phyloP scores from a whole-genome alignment of 64 coral and sea anemone species.

The Montipora sp. region DNA sequence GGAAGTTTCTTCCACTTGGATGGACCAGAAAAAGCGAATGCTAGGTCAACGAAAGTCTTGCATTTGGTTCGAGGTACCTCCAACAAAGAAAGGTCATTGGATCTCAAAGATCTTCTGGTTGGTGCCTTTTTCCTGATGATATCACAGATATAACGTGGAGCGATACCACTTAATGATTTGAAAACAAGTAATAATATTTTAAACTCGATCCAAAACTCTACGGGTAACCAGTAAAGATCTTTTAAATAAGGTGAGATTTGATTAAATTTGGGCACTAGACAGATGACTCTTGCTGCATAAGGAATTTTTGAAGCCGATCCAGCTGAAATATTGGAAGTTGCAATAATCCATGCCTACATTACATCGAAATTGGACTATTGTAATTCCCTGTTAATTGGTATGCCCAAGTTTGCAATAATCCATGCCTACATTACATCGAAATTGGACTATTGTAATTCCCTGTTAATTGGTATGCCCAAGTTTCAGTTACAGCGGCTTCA shows the following conservation, averaged over 20 bases:
- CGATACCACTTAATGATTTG: background rate
- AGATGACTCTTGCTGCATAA: background rate
- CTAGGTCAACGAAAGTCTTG: constrained; percentile 53
- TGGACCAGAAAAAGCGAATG: constrained; percentile 54
- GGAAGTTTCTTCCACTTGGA: constrained; percentile 13
- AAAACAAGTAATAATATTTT: background rate
- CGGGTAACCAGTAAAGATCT: background rate
- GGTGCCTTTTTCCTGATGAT: background rate
- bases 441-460: too few relatives aligned
- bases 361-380: too few relatives aligned
- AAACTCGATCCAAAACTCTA: background rate
- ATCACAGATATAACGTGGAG: constrained; percentile 1
- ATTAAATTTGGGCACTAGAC: constrained; percentile 5
- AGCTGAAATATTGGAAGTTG: constrained; percentile 33
- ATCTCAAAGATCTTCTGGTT: background rate
- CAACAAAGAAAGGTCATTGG: constrained; percentile 5
- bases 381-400: too few relatives aligned
- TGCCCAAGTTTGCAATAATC: too few relatives aligned
- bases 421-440: too few relatives aligned
- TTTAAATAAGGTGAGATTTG: constrained; percentile 25
- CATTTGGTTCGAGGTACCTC: constrained; percentile 10
- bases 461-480: too few relatives aligned
- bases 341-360: too few relatives aligned
- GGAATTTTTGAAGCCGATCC: constrained; percentile 16
- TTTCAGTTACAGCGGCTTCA: too few relatives aligned